Base-by-base conservation (phyloP, 2,888 invertebrate genomes). In the Rotaria socialis region DNA sequence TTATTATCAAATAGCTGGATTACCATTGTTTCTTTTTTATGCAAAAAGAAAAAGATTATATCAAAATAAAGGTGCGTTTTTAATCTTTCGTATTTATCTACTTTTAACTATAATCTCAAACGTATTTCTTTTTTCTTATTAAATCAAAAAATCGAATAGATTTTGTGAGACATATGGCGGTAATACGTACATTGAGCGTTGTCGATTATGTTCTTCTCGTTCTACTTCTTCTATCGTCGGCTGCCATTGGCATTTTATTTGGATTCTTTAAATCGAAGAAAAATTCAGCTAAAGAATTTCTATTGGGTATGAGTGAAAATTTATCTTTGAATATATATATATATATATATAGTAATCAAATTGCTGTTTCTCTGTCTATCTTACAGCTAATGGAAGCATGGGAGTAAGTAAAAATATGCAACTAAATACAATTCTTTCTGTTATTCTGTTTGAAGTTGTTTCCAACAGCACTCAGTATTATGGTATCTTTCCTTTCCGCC, bases 131-230 rank as follows among this genome's bases (percentile, higher is more conserved):
- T 52, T 52, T 16, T 52, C 52, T 52, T n/a, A n/a, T n/a, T n/a
- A n/a, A n/a, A n/a, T n/a, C n/a, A n/a, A n/a, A n/a, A n/a, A n/a
- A n/a, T n/a, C n/a, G n/a, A n/a, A n/a, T n/a, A n/a, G n/a, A n/a
- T n/a, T n/a, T n/a, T n/a, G n/a, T n/a, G n/a, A n/a, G n/a, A n/a
- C n/a, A n/a, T n/a, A n/a, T n/a, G n/a, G n/a, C n/a, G 60, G 27
- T 11, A 24, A 0, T 16, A 11, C 60, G 11, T 10, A 60, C 60
- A 27, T 27, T 60, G 27, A n/a, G 27, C 24, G 7, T 27, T 60
- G 60, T 86, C 14, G 86, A 86, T 41, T 86, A 86, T 50, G 47
- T 86, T n/a, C 74, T 86, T 35, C 85, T 86, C 35, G 43, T 56
- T 1, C 8, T 75, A 35, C 85, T 86, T 75, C 55, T 86, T n/a